Conservation (phyloP, 2,113 vertebrate genomes). For the Varanus komodoensis region DNA sequence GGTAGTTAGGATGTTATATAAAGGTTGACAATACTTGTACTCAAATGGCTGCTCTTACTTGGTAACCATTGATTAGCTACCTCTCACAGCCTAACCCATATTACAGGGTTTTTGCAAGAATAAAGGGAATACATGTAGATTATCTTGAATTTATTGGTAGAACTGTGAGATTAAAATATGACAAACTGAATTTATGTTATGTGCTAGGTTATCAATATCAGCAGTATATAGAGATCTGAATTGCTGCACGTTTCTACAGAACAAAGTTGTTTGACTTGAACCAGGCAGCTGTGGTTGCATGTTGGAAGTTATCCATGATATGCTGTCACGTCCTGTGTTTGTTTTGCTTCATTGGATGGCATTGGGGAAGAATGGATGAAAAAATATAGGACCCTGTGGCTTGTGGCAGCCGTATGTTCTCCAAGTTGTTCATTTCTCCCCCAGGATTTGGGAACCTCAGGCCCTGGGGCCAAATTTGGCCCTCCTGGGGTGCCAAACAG, state of each 20-base stretch:
- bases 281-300: neutral
- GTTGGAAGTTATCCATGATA: neutral
- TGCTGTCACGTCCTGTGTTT: no score
- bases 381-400: neutral
- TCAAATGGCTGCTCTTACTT: neutral
- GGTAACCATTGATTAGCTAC: neutral
- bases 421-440: neutral
- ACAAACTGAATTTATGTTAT: neutral
- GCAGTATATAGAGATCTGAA: neutral
- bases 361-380: neutral
- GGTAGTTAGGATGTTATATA: neutral
- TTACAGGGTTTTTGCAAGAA: neutral
- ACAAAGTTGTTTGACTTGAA: neutral
- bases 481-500: no score
- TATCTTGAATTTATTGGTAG: neutral
- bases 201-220: neutral
- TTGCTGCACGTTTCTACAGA: neutral
- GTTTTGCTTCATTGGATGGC: neutral
- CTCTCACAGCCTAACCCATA: neutral
- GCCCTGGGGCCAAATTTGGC: no score
- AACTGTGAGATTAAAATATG: neutral
- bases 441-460: no score
- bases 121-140: neutral
- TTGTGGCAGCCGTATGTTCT: neutral
- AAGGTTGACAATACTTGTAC: neutral